Percentiles rank a stretch among this genome's conserved stretches.
phyloP scores from a whole-genome alignment of 2,888 invertebrate species.

The Tortrix viridana region DNA sequence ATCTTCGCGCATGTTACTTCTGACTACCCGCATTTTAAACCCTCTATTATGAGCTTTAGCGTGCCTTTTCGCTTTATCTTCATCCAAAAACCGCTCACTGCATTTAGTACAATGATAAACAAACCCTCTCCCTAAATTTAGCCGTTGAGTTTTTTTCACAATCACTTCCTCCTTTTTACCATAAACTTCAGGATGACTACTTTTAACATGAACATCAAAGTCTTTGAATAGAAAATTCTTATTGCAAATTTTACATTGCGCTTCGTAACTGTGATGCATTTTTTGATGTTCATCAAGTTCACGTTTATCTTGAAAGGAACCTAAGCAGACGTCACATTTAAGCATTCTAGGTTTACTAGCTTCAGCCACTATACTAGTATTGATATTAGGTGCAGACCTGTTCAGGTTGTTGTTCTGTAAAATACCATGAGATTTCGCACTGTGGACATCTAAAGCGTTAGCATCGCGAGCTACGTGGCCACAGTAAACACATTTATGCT shows the following conservation, averaged over 20 bases:
- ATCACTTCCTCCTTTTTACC: not conserved
- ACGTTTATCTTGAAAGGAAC: constrained; percentile 1
- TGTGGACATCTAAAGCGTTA: constrained; percentile 5
- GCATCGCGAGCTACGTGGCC: constrained; percentile 3
- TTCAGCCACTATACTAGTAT: not conserved
- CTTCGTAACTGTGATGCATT: not conserved
- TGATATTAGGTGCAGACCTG: not conserved
- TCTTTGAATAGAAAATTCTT: constrained; percentile 6
- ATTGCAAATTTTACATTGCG: not conserved
- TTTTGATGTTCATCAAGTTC: constrained; percentile 5
- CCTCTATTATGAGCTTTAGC: not conserved
- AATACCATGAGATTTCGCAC: not conserved
- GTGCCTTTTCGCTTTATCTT: not conserved
- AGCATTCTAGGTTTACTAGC: not conserved
- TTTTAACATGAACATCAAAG: not conserved
- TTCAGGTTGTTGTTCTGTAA: not conserved
- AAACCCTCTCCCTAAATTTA: not conserved
- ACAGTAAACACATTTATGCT: constrained; percentile 4
- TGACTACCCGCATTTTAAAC: not conserved
- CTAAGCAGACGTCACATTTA: not conserved
- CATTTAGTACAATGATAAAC: not conserved
- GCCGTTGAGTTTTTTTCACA: not conserved
- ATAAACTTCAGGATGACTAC: constrained; percentile 5
- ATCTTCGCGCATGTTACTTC: not conserved
- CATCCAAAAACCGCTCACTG: not conserved